A percentile compares a stretch with the other conserved stretches of the same genome.
Evolutionary conservation across 2,888 invertebrate genomes (phyloP).

Genomic region (Yponomeuta cagnagella): DNA sequence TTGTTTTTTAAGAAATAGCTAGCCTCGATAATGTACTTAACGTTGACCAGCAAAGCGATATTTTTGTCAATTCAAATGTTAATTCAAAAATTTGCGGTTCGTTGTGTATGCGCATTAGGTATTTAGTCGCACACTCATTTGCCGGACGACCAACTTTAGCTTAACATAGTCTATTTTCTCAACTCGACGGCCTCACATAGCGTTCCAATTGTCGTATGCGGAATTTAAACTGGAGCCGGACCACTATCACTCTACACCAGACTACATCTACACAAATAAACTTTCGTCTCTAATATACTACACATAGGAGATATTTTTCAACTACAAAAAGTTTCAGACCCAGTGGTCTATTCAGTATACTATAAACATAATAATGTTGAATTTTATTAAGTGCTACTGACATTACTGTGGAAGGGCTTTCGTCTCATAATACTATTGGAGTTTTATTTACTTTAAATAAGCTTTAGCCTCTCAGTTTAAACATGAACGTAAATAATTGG

Average conservation of each 20-base stretch:
- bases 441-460: neutral
- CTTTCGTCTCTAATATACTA: neutral
- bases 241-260: conserved; percentile 6
- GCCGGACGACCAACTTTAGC: neutral
- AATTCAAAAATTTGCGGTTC: too few species aligned
- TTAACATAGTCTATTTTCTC: conserved; percentile 33
- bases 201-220: conserved; percentile 38
- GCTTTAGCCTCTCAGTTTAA: neutral
- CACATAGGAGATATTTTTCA: neutral
- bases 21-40: too few species aligned
- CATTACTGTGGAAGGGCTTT: conserved; percentile 4
- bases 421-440: neutral
- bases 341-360: neutral
- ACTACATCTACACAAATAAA: neutral
- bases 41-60: too few species aligned
- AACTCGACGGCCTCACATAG: conserved; percentile 33
- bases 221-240: conserved; percentile 37
- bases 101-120: neutral
- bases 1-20: too few species aligned
- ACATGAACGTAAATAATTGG: neutral
- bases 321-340: neutral
- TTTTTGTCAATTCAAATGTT: too few species aligned
- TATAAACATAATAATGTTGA: neutral
- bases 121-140: neutral
- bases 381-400: conserved; percentile 2